Evolutionary conservation across 2,888 invertebrate genomes (phyloP), one percentile per base, ranked within the genome.

Genomic region (Dryococelus australis): DNA sequence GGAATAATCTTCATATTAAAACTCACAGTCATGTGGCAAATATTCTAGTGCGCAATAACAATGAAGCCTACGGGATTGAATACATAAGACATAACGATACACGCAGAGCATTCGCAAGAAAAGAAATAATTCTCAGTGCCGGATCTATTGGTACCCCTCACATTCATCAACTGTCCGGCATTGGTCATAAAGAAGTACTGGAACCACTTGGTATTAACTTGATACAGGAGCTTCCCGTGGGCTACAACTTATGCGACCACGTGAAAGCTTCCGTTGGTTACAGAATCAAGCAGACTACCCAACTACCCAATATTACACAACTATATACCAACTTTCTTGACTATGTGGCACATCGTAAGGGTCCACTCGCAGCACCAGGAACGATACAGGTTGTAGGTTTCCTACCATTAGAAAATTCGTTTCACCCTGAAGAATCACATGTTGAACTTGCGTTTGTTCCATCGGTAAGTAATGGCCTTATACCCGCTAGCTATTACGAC

Each of bases 161-260:
- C 91, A 91, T 99, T 1, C 92, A 99, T 79, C 98, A 99, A 97
- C 92, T 99, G 0, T 98, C 98, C 16, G 99, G 97, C 4, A 94
- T 99, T 24, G 97, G 97, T 0, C 96, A 96, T 0, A 93, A 94
- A 86, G 94, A 95, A 35, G 96, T 97, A 90, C 91, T 97, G 87
- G 93, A 94, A n/a, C 95, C 96, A 90, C 95, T 95, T 90, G 94
- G 95, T 86, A 97, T 98, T 90, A 97, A 97, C 0, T 93, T 97
- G 0, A 95, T 98, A 85, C 96, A 97, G 91, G 96, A 98, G 91
- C 92, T 97, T 0, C 95, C 95, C 90, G 98, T 98, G 0, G 98
- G 98, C 0, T 94, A 96, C 89, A 98, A 98, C 91, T 93, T 98
- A 65, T 98, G 98, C 92, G 87, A 87, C 53, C 87, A 87, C 53